phyloP scores from a whole-genome alignment of 2,113 vertebrate genomes.

The Saccopteryx bilineata region DNA sequence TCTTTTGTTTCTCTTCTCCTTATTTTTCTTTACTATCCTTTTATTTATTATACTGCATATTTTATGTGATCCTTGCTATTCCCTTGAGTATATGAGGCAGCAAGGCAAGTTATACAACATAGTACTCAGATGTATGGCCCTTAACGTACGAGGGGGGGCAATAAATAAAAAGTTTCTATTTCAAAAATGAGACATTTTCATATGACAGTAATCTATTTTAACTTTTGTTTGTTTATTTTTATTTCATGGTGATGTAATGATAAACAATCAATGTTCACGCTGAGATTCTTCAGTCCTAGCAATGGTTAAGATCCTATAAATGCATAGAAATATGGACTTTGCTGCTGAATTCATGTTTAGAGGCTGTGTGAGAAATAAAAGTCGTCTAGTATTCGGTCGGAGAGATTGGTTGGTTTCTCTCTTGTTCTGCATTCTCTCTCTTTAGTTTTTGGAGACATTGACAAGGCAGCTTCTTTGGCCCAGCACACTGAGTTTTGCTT shows the following conservation, averaged over 20 bases:
- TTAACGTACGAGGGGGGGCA: not conserved
- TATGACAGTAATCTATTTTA: constrained; percentile 27
- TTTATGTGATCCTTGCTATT: constrained; percentile 18
- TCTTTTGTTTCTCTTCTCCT: not conserved
- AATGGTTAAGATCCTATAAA: not conserved
- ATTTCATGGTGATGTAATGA: not conserved
- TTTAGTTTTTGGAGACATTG: not conserved
- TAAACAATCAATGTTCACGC: not conserved
- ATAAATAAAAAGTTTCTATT: constrained; percentile 48
- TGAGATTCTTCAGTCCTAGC: constrained; percentile 15
- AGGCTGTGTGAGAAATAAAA: not conserved
- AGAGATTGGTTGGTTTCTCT: not conserved
- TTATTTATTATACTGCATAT: not conserved
- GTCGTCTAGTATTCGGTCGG: not conserved
- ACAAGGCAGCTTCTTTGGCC: not conserved
- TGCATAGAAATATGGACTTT: not conserved
- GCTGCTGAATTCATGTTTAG: not conserved
- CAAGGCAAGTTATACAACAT: constrained; percentile 24
- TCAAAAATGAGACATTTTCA: constrained; percentile 50
- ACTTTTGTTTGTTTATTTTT: not conserved
- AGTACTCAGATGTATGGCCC: not conserved
- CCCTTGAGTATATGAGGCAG: not conserved
- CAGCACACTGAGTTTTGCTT: not conserved
- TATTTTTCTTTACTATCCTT: constrained; percentile 20
- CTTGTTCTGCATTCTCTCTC: not conserved